Conservation (phyloP, 2,797 vertebrate genomes). For the Sebastolobus alascanus region DNA sequence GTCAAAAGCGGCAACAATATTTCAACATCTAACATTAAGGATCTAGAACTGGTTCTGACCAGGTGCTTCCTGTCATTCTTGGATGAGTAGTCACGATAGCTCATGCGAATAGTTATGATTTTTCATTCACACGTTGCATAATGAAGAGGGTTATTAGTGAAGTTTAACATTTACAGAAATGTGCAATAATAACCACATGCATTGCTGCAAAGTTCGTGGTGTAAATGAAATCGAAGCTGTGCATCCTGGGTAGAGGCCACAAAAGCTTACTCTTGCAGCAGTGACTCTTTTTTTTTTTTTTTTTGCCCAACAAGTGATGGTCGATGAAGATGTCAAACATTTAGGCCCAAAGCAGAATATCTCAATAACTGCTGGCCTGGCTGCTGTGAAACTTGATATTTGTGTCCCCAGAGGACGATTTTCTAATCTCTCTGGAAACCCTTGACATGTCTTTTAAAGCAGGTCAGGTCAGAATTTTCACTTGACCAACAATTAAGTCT, state of each 20-base stretch:
- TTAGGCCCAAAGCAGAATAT: background rate
- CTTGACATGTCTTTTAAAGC: background rate
- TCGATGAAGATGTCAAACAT: background rate
- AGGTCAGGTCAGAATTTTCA: background rate
- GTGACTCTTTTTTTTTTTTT: background rate
- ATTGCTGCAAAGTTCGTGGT: background rate
- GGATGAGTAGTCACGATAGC: too few relatives aligned
- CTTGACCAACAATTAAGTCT: background rate
- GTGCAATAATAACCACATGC: background rate
- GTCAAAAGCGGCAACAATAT: background rate
- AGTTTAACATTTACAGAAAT: background rate
- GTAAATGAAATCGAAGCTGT: background rate
- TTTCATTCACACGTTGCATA: background rate
- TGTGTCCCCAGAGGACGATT: background rate
- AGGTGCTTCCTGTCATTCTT: slow-evolving; percentile 1
- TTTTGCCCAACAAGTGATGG: background rate
- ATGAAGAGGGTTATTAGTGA: background rate
- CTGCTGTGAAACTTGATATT: background rate
- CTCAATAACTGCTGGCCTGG: background rate
- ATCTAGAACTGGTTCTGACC: background rate
- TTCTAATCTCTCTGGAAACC: background rate
- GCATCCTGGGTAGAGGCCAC: background rate
- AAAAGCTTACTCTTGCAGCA: background rate
- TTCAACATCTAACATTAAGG: background rate
- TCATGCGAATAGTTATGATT: background rate